Base-by-base conservation (phyloP, 2,888 invertebrate genomes). In the Scaptomyza caliginosa region DNA sequence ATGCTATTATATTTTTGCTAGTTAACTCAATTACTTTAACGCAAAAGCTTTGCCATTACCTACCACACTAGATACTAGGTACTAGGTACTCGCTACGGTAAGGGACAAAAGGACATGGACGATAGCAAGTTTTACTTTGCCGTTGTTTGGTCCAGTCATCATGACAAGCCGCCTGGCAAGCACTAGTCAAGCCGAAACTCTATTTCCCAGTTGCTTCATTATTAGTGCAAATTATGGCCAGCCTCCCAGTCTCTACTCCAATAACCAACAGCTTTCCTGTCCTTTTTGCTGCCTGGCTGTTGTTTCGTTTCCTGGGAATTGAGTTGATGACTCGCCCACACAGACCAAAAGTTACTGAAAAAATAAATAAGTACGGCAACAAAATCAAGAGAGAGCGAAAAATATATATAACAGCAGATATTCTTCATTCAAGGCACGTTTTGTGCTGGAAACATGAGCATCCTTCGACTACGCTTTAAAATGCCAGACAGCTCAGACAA, bases 21-120 rank as follows among this genome's bases (percentile, higher is more conserved):
- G 74, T 54, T 78, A 73, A 81, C 78, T 84, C 72, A 84, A 84
- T 80, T 84, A 84, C 70, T 67, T 57, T 73, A 40, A 28, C 52
- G 67, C 54, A 63, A 75, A 71, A 56, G 71, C 67, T 63, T 46
- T 30, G 57, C 51, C 72, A 71, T 74, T 74, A 74, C 75, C 63
- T 63, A 67, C 30, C 51, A 60, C 59, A 75, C 56, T 57, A 39
- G 40, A 19, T 8, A 16, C 34, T 34, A n/a, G n/a, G n/a, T n/a
- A n/a, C n/a, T n/a, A n/a, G n/a, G n/a, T n/a, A n/a, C n/a, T n/a
- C n/a, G n/a, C n/a, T n/a, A n/a, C n/a, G n/a, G n/a, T n/a, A 19
- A 16, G 38, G 26, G 11, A 5, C 3, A 5, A 13, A 38, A 46
- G n/a, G 11, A 26, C 16, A 34, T 26, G 8, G 10, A 19, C 16